These are phyloP conservation scores for Suillia variegata DNA, from an alignment of 2,888 invertebrate species.

Conservation along the genomic window DNA sequence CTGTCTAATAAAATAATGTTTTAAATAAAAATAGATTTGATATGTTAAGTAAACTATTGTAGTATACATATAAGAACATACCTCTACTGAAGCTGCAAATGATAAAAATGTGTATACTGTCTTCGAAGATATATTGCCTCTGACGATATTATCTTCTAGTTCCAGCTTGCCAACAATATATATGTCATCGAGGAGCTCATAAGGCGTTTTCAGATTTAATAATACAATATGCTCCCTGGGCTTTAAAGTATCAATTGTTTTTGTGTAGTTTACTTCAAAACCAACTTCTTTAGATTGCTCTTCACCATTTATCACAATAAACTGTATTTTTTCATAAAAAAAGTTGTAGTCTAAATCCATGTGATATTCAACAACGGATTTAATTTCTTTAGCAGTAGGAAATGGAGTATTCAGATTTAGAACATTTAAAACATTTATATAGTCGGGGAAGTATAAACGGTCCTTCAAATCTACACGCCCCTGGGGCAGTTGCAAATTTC, in stretches of 20 bases:
- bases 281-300: conserved; percentile 53
- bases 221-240: conserved; percentile 61
- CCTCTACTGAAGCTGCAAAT: conserved; percentile 65
- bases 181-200: conserved; percentile 63
- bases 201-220: conserved; percentile 65
- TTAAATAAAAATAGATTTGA: conserved; percentile 25
- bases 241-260: conserved; percentile 56
- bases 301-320: conserved; percentile 61
- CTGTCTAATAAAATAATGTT: conserved; percentile 62
- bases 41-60: neutral
- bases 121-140: conserved; percentile 62
- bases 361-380: conserved; percentile 63
- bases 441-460: conserved; percentile 65
- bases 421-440: conserved; percentile 62
- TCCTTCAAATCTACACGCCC: conserved; percentile 66
- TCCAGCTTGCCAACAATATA: conserved; percentile 61
- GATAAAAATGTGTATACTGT: conserved; percentile 64
- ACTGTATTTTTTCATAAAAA: conserved; percentile 62
- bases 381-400: conserved; percentile 59
- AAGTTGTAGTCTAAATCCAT: conserved; percentile 58
- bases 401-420: conserved; percentile 67
- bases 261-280: conserved; percentile 63
- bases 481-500: conserved; percentile 64
- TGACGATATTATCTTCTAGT: conserved; percentile 63
- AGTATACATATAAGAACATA: conserved; percentile 39